phyloP scores from a whole-genome alignment of 1,140 invertebrate species.

The Leptestheria dahalacensis region DNA sequence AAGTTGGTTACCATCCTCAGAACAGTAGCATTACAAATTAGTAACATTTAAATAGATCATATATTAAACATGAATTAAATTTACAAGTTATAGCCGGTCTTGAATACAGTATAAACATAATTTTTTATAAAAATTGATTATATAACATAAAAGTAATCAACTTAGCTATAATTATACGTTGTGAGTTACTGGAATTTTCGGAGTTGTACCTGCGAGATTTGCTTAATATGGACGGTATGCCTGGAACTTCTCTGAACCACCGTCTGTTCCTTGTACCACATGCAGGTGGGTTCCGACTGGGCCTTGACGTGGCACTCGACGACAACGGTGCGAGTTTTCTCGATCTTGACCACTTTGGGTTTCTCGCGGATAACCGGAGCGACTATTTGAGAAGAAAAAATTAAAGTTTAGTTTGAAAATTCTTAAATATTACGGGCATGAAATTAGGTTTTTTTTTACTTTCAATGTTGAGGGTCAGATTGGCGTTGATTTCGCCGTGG shows the following conservation, averaged over 20 bases:
- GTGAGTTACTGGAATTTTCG: conserved; percentile 2
- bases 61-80: too few species aligned
- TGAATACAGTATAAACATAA: too few species aligned
- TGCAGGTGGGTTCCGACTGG: conserved; percentile 70
- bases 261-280: conserved; percentile 71
- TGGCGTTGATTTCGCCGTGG: conserved; percentile 89
- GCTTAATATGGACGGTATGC: conserved; percentile 56
- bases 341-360: conserved; percentile 72
- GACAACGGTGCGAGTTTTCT: conserved; percentile 75
- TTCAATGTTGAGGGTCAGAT: conserved; percentile 93
- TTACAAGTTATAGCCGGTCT: too few species aligned
- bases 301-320: conserved; percentile 79
- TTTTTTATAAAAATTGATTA: too few species aligned
- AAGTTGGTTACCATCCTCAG: too few species aligned
- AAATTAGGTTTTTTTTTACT: conserved; percentile 44
- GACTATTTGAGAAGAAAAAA: conserved; percentile 40
- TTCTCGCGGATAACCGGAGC: conserved; percentile 85
- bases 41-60: too few species aligned
- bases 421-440: not conserved
- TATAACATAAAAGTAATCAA: too few species aligned
- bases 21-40: too few species aligned
- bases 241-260: conserved; percentile 58
- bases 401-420: conserved; percentile 1
- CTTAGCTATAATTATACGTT: too few species aligned
- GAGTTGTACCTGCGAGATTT: conserved; percentile 49